Base-by-base conservation (phyloP, 2,888 invertebrate genomes). In the Stratiomys singularior region DNA sequence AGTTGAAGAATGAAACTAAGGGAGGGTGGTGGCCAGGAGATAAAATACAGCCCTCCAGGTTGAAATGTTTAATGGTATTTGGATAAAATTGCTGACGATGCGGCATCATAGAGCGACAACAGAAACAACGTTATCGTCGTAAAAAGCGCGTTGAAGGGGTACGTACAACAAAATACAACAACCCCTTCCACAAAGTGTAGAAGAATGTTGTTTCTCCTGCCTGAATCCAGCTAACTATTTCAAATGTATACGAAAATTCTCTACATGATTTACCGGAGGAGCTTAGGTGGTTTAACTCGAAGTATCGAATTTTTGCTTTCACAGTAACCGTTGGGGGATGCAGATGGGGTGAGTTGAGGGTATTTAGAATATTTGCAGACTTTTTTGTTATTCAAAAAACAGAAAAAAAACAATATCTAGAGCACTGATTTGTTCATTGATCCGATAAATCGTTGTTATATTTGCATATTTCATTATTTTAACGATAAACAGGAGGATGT, bases 361-460 rank as follows among this genome's bases (percentile, higher is more conserved):
- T 37, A 37, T 37, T 3, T 37, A 5, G 37, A 9, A 37, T 3
- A 37, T 37, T 37, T 9, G 37, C 3, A 37, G 37, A 5, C 3
- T 37, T 37, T 37, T 37, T 37, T 37, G 37, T 37, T 37, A 9
- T 5, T 37, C 37, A 9, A 37, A 37, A n/a, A n/a, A n/a, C n/a
- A n/a, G n/a, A n/a, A n/a, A n/a, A n/a, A 37, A 37, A 52, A 18
- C 15, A 52, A 5, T 4, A 52, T 18, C 52, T 27, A 27, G 21
- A 60, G 63, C 44, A 66, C 37, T 56, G 47, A 69, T 47, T 72
- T 56, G 71, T 28, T 72, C 71, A 56, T 28, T 72, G 56, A 72
- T 72, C 52, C 52, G 71, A 25, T 28, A 52, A 72, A 56, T 69
- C 69, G 44, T 47, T 37, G 37, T 37, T 23, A 69, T 23, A 69